Conservation (phyloP, 2,888 invertebrate genomes). For the Cantharis nigra region DNA sequence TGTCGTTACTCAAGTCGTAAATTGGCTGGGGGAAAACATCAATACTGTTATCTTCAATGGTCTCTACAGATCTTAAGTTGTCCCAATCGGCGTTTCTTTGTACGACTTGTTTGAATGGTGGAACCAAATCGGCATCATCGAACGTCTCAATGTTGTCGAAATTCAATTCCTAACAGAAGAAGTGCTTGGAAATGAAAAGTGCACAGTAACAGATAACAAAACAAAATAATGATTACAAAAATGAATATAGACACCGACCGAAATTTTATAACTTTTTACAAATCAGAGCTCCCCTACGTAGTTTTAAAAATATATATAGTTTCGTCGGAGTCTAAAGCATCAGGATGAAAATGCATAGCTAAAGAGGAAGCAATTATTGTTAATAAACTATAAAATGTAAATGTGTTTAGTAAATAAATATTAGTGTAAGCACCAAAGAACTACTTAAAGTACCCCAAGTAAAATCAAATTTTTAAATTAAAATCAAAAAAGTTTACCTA, state of each 20-base stretch:
- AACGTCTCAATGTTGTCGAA: conserved; percentile 46
- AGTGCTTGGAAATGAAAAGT: conserved; percentile 46
- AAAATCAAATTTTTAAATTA: not conserved
- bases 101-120: not conserved
- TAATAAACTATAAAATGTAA: not conserved
- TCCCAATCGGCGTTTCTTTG: conserved; percentile 18
- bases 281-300: not conserved
- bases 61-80: conserved; percentile 17
- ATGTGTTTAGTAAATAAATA: conserved; percentile 14
- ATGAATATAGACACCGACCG: not conserved
- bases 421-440: conserved; percentile 13
- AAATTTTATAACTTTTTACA: not conserved
- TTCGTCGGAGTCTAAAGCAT: not conserved
- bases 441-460: conserved; percentile 5
- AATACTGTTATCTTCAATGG: conserved; percentile 27
- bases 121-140: conserved; percentile 36
- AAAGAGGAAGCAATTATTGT: not conserved
- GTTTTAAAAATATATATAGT: not conserved
- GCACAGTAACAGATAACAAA: conserved; percentile 33
- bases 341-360: not conserved
- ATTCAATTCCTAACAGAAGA: conserved; percentile 36
- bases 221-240: conserved; percentile 10
- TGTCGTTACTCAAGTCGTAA: conserved; percentile 36
- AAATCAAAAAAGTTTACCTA: conserved; percentile 9
- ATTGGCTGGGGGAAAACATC: conserved; percentile 12